Base-by-base conservation (phyloP, 2,888 invertebrate genomes). In the Alsophila aescularia region DNA sequence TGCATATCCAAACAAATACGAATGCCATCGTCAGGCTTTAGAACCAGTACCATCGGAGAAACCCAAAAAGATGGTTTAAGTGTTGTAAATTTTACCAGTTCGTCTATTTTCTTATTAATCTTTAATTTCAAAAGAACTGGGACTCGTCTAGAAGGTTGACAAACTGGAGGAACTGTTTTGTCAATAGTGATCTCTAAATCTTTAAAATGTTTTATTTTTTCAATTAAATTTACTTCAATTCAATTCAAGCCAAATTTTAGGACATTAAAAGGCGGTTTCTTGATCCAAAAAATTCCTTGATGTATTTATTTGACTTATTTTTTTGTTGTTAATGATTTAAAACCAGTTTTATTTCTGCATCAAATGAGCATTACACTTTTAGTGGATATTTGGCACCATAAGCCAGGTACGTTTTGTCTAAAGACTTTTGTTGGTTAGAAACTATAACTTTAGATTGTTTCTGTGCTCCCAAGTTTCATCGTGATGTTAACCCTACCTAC, bases 1-100 rank as follows among this genome's bases (percentile, higher is more conserved):
- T 62, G 39, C 67, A 65, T 67, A 15, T 65, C 65, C 0, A 67
- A n/a, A n/a, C n/a, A n/a, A n/a, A n/a, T n/a, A n/a, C n/a, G n/a
- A n/a, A n/a, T n/a, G n/a, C n/a, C n/a, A n/a, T n/a, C n/a, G n/a
- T n/a, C n/a, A n/a, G n/a, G n/a, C n/a, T n/a, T n/a, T n/a, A n/a
- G n/a, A n/a, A n/a, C n/a, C n/a, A n/a, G n/a, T n/a, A n/a, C n/a
- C n/a, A n/a, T n/a, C n/a, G n/a, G n/a, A n/a, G n/a, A n/a, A n/a
- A n/a, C n/a, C n/a, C n/a, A n/a, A n/a, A n/a, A n/a, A n/a, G n/a
- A n/a, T n/a, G n/a, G n/a, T 16, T 66, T 59, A 13, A 61, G 58
- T 15, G 60, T 54, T n/a, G 58, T 56, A 8, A 13, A 35, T 16
- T 64, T 14, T 41, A 41, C 31, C 14, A 52, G 39, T 27, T 60